Evolutionary conservation across 2,797 vertebrate species (phyloP).

Genomic region (Naso thynnoides): DNA sequence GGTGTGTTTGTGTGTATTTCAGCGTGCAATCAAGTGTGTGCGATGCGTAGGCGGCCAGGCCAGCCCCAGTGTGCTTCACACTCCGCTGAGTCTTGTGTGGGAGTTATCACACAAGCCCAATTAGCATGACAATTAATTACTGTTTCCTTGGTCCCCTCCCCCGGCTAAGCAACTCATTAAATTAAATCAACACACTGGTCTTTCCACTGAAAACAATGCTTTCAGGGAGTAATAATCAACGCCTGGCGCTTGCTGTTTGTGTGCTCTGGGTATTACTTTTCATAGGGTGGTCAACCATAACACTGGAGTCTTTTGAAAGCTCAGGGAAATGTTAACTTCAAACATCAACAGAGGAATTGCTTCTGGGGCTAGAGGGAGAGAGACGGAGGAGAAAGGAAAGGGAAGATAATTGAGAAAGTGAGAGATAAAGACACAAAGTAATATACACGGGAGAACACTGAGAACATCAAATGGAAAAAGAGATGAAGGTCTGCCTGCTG

Average conservation of each 20-base stretch:
- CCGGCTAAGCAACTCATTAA: constrained; percentile 65
- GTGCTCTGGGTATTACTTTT: constrained; percentile 60
- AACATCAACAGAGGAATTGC: constrained; percentile 50
- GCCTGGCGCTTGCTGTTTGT: constrained; percentile 47
- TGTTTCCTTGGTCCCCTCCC: constrained; percentile 52
- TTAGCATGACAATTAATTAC: constrained; percentile 76
- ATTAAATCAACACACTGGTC: constrained; percentile 71
- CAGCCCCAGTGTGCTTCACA: constrained; percentile 59
- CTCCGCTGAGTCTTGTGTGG: constrained; percentile 57
- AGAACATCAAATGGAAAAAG: constrained; percentile 28
- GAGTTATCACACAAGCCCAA: constrained; percentile 74
- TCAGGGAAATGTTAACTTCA: constrained; percentile 41
- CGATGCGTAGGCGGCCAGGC: constrained; percentile 37
- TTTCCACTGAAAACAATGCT: constrained; percentile 64
- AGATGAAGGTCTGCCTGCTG: constrained; percentile 10
- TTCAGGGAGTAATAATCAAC: constrained; percentile 40
- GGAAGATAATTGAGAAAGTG: constrained; percentile 1
- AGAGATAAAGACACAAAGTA: constrained; percentile 14
- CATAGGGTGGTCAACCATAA: constrained; percentile 53
- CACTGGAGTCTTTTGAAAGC: constrained; percentile 50
- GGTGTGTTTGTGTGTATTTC: constrained; percentile 25
- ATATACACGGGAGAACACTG: constrained; percentile 3
- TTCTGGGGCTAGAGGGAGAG: constrained; percentile 19
- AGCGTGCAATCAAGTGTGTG: constrained; percentile 11
- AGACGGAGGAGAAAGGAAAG: constrained; percentile 13